A percentile compares a stretch with the other conserved stretches of the same genome.
Conservation (phyloP, 2,113 vertebrate species). For the Hippocampus abdominalis region DNA sequence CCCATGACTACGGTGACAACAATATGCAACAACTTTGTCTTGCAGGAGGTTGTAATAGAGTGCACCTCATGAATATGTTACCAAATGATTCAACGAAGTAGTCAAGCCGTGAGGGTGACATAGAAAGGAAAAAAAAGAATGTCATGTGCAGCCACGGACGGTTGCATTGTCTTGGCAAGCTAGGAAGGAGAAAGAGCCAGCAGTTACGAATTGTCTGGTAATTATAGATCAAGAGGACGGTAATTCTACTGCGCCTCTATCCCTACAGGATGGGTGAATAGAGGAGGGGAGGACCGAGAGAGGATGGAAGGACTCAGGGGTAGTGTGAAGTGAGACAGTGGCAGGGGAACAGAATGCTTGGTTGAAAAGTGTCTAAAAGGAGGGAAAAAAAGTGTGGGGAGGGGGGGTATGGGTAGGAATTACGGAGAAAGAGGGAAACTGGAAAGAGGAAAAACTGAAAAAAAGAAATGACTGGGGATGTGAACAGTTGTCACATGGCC, state of each 20-base stretch:
- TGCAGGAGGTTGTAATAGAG: neutral
- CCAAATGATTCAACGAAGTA: constrained; percentile 1
- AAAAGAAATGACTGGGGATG: neutral
- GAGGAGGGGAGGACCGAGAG: constrained; percentile 10
- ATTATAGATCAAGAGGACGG: constrained; percentile 71
- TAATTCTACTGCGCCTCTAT: constrained; percentile 61
- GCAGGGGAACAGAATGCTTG: neutral
- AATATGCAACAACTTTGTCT: neutral
- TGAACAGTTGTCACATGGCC: too few relatives aligned
- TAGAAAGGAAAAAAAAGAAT: neutral
- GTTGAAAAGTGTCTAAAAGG: neutral
- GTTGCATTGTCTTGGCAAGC: constrained; percentile 20
- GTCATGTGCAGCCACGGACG: neutral
- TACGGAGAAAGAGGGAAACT: neutral
- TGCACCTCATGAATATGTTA: neutral
- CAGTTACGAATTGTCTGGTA: constrained; percentile 59
- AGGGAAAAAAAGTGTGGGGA: neutral
- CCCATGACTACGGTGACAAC: neutral
- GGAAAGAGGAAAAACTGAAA: neutral
- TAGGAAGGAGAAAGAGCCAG: constrained; percentile 50
- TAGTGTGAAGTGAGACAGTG: constrained; percentile 3
- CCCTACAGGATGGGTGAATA: constrained; percentile 45
- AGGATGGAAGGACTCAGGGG: constrained; percentile 17
- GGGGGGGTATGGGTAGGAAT: neutral
- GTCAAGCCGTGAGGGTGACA: neutral